Evolutionary conservation across 1,140 invertebrate genomes (phyloP), one percentile per base, ranked within the genome.

Genomic region (Drosophila varians): DNA sequence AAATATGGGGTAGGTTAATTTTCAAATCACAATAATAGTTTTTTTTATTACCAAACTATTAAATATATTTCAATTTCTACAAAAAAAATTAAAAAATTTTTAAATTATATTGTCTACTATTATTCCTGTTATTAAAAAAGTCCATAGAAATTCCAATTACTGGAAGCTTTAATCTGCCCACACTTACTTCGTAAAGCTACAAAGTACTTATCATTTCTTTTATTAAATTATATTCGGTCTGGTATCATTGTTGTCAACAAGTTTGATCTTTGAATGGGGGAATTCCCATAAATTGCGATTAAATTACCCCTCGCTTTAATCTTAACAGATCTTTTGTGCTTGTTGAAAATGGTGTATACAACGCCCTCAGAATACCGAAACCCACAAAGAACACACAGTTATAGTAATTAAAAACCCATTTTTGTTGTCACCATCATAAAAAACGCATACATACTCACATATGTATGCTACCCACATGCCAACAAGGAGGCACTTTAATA

Each of bases 331-430:
- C 73, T 76, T 65, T 76, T 71, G 65, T 76, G 73, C 19, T 64
- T 43, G 53, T 51, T 45, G 54, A 57, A 25, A 82, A 60, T 68
- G 52, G 72, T 56, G 34, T 40, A 42, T 52, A 62, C 60, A 62
- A 82, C 56, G 68, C 77, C 60, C 68, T 55, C 51, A 65, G 40
- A 19, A 26, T 38, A 38, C 8, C 25, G 23, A 16, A 21, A 36
- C 57, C 55, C 47, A 46, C 68, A 82, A 76, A 62, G 72, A 48
- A 65, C 48, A 18, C 38, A 42, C 38, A 46, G 57, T 77, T 74
- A 61, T 65, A 47, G 46, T 72, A 82, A 83, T 82, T 77, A 82
- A 77, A 82, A 73, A 56, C 18, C 36, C 77, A 82, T 82, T 82
- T 73, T 38, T 46, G 58, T 43, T 80, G 66, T 76, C 73, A 72